phyloP scores from a whole-genome alignment of 2,113 vertebrate genomes.

The Neofelis nebulosa region DNA sequence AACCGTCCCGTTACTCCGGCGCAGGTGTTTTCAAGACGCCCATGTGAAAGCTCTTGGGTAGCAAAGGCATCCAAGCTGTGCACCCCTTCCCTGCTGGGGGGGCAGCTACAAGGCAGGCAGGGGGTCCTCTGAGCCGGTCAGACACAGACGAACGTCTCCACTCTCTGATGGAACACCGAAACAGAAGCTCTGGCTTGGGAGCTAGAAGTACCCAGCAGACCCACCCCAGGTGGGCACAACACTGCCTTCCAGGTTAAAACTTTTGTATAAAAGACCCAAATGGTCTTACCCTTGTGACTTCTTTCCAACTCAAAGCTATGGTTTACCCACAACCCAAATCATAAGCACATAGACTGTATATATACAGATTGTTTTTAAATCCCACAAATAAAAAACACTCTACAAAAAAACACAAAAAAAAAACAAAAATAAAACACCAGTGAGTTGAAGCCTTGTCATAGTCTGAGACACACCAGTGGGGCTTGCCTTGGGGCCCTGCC shows the following conservation, averaged over 20 bases:
- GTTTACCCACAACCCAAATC: constrained; percentile 74
- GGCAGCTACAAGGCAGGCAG: not conserved
- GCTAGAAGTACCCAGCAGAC: not conserved
- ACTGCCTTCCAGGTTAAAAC: not conserved
- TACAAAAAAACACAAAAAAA: constrained; percentile 65
- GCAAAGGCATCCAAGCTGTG: not conserved
- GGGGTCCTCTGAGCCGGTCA: not conserved
- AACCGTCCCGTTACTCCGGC: not conserved
- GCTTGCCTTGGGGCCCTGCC: constrained; percentile 62
- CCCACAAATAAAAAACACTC: constrained; percentile 77
- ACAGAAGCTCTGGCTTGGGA: not conserved
- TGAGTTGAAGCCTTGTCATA: constrained; percentile 81
- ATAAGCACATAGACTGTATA: constrained; percentile 77
- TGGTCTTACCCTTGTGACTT: constrained; percentile 44
- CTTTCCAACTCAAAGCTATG: constrained; percentile 70
- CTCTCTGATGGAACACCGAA: not conserved
- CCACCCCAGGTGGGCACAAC: not conserved
- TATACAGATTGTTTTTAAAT: constrained; percentile 57
- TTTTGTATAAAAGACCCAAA: constrained; percentile 36
- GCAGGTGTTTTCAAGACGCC: not conserved
- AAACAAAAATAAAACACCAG: constrained; percentile 74
- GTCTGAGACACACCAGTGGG: constrained; percentile 71
- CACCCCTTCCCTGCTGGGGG: not conserved
- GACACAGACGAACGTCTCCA: not conserved
- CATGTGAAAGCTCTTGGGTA: not conserved